These are phyloP conservation scores for Miichthys miiuy DNA, from an alignment of 2,797 vertebrate species.

Conservation along the genomic window DNA sequence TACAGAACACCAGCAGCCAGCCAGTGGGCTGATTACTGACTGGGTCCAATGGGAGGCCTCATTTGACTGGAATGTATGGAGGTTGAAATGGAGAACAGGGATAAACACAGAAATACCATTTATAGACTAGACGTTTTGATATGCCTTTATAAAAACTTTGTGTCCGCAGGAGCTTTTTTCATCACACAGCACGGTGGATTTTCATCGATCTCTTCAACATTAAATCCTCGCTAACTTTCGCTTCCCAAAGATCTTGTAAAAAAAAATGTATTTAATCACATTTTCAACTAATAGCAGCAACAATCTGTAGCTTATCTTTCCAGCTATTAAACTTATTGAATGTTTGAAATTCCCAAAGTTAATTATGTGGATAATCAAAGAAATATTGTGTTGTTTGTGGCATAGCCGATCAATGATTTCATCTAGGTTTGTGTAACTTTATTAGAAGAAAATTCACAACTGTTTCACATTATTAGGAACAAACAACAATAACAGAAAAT, in stretches of 20 bases:
- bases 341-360: not conserved
- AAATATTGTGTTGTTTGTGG: conserved; percentile 7
- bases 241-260: not conserved
- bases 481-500: not conserved
- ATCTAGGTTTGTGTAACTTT: not conserved
- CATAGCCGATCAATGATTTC: conserved; percentile 5
- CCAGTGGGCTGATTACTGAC: conserved; percentile 86
- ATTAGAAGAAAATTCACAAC: not conserved
- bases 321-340: not conserved
- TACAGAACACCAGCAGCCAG: conserved; percentile 85
- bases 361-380: not conserved
- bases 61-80: conserved; percentile 87
- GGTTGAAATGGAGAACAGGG: conserved; percentile 78
- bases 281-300: not conserved
- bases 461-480: not conserved
- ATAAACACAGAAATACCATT: conserved; percentile 80
- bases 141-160: conserved; percentile 43
- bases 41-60: conserved; percentile 85
- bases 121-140: conserved; percentile 70
- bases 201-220: conserved; percentile 16
- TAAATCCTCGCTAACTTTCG: not conserved
- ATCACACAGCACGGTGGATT: conserved; percentile 21
- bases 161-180: conserved; percentile 23
- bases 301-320: conserved; percentile 2
- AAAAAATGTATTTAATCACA: not conserved